Evolutionary conservation across 2,888 invertebrate genomes (phyloP).

Genomic region (Euzophera pinguis): DNA sequence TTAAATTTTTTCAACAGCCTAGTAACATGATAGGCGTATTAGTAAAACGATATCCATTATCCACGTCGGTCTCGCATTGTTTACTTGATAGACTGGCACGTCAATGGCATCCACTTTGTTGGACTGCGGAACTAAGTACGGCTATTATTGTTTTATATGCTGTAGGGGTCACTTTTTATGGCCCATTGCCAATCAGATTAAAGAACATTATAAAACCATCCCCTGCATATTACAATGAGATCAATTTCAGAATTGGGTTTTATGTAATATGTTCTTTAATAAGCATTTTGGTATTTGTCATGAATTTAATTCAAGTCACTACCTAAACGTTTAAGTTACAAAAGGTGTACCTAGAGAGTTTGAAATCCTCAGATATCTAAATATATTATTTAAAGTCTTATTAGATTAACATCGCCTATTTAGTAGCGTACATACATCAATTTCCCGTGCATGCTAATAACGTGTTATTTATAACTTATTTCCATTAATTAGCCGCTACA

Average conservation of each 20-base stretch:
- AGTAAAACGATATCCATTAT: background rate
- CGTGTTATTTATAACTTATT: background rate
- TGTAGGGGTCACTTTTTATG: background rate
- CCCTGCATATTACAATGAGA: background rate
- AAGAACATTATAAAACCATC: background rate
- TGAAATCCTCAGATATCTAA: too few relatives aligned
- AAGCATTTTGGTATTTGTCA: too few relatives aligned
- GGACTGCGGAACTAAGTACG: constrained; percentile 2
- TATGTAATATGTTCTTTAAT: too few relatives aligned
- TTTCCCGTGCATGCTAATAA: background rate
- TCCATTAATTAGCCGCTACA: background rate
- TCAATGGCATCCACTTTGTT: background rate
- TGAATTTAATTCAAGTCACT: too few relatives aligned
- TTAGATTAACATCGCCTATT: too few relatives aligned
- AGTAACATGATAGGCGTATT: background rate
- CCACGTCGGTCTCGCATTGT: background rate
- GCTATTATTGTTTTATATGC: background rate
- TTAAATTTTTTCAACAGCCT: background rate
- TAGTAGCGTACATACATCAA: too few relatives aligned
- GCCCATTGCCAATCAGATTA: background rate
- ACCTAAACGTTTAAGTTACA: too few relatives aligned
- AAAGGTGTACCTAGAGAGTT: too few relatives aligned
- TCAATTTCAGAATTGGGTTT: too few relatives aligned
- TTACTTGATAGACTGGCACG: background rate
- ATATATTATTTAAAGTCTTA: too few relatives aligned